Evolutionary conservation across 2,888 invertebrate species (phyloP), one percentile per base, ranked within the genome.

Genomic region (Sarcophaga caerulescens): DNA sequence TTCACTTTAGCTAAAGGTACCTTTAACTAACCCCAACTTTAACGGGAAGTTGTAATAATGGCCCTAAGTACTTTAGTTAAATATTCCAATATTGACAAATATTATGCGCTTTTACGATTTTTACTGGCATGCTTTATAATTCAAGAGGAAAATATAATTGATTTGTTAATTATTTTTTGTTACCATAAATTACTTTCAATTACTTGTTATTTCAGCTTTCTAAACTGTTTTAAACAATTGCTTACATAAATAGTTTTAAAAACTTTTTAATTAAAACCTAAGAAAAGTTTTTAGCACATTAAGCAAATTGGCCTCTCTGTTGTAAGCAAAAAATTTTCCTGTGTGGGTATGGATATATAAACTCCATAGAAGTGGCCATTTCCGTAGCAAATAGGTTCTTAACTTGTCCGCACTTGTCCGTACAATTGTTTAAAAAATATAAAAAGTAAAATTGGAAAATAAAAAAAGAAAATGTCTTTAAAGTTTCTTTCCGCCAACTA

Each of bases 401-500:
- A 10, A 44, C 35, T 44, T 63, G 69, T 35, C 12, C 4, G 62
- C n/a, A 4, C 63, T 25, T 25, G 25, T 25, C n/a, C n/a, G 5
- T 14, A 47, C 19, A 77, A 57, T 35, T 60, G 19, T 45, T 3
- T 4, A 11, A 57, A 63, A n/a, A 19, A 11, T 21, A n/a, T 21
- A n/a, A 8, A 77, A 23, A 4, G 12, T 44, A 12, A n/a, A 52
- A 14, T 47, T 47, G 12, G 47, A 14, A 14, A 47, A 47, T 14
- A 52, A 12, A 47, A 19, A 35, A 0, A 52, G 10, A 65, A 76
- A 73, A 88, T 88, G 88, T 66, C 62, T 44, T 88, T 90, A 10
- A 87, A 82, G 11, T 91, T 89, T 81, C 87, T 91, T 6, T 73
- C 85, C 5, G 66, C 79, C 4, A 57, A 87, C 21, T 89, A 89